Conservation (phyloP, 23 tunicate genomes). For the Corella eumyota region DNA sequence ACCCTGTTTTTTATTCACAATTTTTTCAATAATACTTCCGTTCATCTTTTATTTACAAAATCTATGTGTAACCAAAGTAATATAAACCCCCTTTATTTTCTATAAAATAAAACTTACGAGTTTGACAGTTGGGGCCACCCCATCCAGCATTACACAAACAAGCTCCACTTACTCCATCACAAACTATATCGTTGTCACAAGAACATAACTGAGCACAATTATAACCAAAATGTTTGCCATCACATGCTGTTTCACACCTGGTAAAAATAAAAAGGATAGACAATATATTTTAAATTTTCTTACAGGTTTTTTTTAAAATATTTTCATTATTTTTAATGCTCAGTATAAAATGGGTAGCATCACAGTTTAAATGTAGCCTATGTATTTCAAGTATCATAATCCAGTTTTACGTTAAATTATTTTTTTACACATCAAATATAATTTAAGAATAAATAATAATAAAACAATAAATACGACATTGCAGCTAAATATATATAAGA, state of each 20-base stretch:
- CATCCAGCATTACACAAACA: slow-evolving; percentile 34
- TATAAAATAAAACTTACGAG: slow-evolving; percentile 6
- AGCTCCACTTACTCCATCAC: slow-evolving; percentile 23
- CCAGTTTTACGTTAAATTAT: no score
- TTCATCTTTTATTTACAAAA: no score
- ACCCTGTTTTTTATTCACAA: no score
- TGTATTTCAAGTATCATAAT: no score
- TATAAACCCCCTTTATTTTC: neutral
- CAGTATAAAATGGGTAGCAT: no score
- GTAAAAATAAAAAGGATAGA: neutral
- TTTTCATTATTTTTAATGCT: no score
- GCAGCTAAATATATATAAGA: neutral
- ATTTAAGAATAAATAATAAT: neutral
- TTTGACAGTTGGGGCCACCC: slow-evolving; percentile 18
- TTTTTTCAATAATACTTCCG: no score
- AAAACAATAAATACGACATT: neutral
- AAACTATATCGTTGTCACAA: slow-evolving; percentile 4
- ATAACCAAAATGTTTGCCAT: slow-evolving; percentile 31
- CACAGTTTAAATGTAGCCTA: no score
- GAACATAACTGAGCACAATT: slow-evolving; percentile 23
- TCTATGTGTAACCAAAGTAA: neutral
- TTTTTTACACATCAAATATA: no score
- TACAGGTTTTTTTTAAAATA: no score
- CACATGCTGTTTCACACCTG: slow-evolving; percentile 16
- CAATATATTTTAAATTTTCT: no score